Base-by-base conservation (phyloP, 2,797 vertebrate genomes). In the Lacerta agilis region DNA sequence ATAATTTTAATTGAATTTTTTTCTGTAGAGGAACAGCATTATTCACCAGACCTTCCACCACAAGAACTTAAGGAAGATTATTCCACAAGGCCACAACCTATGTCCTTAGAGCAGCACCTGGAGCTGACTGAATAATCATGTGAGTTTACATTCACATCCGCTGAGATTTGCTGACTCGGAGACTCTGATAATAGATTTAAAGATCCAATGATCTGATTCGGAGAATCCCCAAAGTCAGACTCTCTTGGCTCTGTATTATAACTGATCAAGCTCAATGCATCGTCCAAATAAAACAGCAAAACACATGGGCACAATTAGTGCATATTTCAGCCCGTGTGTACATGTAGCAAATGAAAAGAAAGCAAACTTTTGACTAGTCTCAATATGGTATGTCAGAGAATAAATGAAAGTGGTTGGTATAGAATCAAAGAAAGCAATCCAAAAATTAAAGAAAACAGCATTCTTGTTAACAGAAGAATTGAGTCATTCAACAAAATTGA, bases 261-360 rank as follows among this genome's bases (percentile, higher is more conserved):
- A 55, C 76, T 76, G 55, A 85, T 75, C 83, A 76, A 41, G 15
- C 27, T 45, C 36, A 43, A 41, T 18, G 36, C 55, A 75, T 61
- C 72, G 41, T 38, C 29, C 72, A 85, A 61, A 85, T 76, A 15
- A 76, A 64, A 64, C 72, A 85, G 72, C 33, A 55, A 85, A 85
- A 43, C 55, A 43, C 36, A 75, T 76, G 83, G 83, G 36, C 20
- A 38, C 72, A 64, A 76, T 64, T 85, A 85, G 72, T 76, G 27
- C 55, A 76, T 85, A 85, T 55, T 76, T 76, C 83, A 76, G 41
- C 83, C 36, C 29, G 55, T 76, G 49, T 33, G 71, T 75, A 49
- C 27, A 5, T 43, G 27, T 82, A 82, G 67, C 23, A 45, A 73
- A 84, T 84, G 83, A 58, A 84, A 84, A 73, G 38, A 58, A 75